A percentile compares a stretch with the other conserved stretches of the same genome.
Conservation (phyloP, 2,113 vertebrate genomes). For the Callorhinus ursinus region DNA sequence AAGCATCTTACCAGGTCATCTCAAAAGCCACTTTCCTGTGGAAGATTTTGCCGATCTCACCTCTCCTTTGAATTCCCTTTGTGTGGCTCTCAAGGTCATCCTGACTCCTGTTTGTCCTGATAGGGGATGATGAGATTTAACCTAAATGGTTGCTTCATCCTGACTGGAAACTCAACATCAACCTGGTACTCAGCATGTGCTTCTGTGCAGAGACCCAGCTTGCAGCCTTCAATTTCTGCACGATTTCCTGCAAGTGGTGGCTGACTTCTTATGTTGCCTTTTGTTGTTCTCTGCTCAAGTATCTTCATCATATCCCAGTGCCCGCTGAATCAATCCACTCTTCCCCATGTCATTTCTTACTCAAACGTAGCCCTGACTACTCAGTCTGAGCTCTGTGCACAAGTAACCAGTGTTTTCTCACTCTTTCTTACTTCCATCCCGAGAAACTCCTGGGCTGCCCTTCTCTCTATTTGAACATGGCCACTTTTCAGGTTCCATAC, state of each 20-base stretch:
- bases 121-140: background rate
- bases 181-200: rapidly evolving
- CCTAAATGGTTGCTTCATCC: background rate
- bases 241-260: rapidly evolving
- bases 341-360: background rate
- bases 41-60: background rate
- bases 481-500: background rate
- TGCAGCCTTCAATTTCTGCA: background rate
- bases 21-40: background rate
- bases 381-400: background rate
- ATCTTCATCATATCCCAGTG: background rate
- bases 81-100: background rate
- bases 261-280: background rate
- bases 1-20: background rate
- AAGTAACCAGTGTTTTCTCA: background rate
- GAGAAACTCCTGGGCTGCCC: background rate
- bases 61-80: constrained; percentile 22
- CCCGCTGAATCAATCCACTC: background rate
- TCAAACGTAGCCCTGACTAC: background rate
- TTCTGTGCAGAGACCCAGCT: background rate
- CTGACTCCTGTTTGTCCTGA: background rate
- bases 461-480: background rate
- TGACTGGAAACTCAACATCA: background rate
- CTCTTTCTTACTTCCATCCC: background rate
- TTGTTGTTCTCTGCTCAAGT: background rate